Evolutionary conservation across 1,140 invertebrate species (phyloP).

Genomic region (Drosophila arawakana): DNA sequence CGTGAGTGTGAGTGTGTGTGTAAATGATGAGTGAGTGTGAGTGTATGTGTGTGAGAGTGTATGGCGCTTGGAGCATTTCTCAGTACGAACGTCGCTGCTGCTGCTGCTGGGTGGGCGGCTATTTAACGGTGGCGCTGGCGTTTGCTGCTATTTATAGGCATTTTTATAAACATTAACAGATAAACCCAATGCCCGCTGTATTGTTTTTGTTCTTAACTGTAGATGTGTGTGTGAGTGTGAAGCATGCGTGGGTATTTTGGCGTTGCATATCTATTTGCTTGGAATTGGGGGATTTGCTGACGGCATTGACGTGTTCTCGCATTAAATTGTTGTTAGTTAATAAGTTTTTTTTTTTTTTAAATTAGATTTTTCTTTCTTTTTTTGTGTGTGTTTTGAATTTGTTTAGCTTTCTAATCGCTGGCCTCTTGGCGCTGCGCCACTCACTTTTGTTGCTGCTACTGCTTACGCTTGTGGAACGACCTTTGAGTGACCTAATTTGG

Average conservation of each 20-base stretch:
- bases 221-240: slow-evolving; percentile 7
- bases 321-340: slow-evolving; percentile 54
- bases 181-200: slow-evolving; percentile 62
- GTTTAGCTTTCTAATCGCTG: slow-evolving; percentile 49
- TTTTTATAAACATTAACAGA: slow-evolving; percentile 79
- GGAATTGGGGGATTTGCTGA: slow-evolving; percentile 46
- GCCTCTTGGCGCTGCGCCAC: slow-evolving; percentile 29
- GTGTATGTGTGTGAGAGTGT: slow-evolving; percentile 39
- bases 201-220: slow-evolving; percentile 18
- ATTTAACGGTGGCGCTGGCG: slow-evolving; percentile 54
- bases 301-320: slow-evolving; percentile 43
- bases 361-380: neutral
- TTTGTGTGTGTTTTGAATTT: slow-evolving; percentile 25
- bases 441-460: neutral
- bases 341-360: slow-evolving; percentile 41
- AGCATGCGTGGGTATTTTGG: slow-evolving; percentile 17
- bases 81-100: slow-evolving; percentile 37
- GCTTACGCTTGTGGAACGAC: slow-evolving; percentile 43
- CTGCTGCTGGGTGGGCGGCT: slow-evolving; percentile 61
- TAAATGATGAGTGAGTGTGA: slow-evolving; percentile 34
- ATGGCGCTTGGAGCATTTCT: slow-evolving; percentile 56
- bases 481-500: slow-evolving; percentile 55
- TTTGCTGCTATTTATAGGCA: slow-evolving; percentile 72
- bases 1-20: slow-evolving; percentile 37
- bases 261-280: slow-evolving; percentile 41